phyloP scores from a whole-genome alignment of 2,797 vertebrate genomes.

The Staurois parvus region DNA sequence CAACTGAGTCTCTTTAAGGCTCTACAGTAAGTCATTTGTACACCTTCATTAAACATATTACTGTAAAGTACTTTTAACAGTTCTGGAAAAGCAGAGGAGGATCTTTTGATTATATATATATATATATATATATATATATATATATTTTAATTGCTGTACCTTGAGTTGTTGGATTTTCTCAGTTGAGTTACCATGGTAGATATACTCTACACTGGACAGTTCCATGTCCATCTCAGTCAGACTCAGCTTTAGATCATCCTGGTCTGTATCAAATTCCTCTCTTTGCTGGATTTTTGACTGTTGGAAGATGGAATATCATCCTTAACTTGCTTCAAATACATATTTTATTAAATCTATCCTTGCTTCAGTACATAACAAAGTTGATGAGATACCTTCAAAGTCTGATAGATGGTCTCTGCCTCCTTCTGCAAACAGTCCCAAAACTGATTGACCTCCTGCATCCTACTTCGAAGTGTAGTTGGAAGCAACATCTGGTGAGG shows the following conservation, averaged over 20 bases:
- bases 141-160: constrained; percentile 67
- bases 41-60: too few species aligned
- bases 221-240: constrained; percentile 79
- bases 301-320: neutral
- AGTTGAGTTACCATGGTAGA: constrained; percentile 72
- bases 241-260: constrained; percentile 78
- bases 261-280: constrained; percentile 80
- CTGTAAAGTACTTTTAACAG: too few species aligned
- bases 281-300: constrained; percentile 76
- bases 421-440: constrained; percentile 74
- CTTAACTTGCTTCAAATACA: neutral
- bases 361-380: too few species aligned
- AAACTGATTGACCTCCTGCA: constrained; percentile 71
- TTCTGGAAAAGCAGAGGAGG: too few species aligned
- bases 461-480: constrained; percentile 19
- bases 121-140: too few species aligned
- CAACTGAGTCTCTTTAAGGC: too few species aligned
- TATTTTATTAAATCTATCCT: neutral
- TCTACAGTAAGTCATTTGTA: too few species aligned
- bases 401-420: constrained; percentile 67
- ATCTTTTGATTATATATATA: too few species aligned
- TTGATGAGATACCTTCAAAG: constrained; percentile 72
- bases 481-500: constrained; percentile 63
- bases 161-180: constrained; percentile 79
- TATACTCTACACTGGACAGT: constrained; percentile 78